Conservation (phyloP, 2,113 vertebrate genomes). For the Mormyrus iriodes region DNA sequence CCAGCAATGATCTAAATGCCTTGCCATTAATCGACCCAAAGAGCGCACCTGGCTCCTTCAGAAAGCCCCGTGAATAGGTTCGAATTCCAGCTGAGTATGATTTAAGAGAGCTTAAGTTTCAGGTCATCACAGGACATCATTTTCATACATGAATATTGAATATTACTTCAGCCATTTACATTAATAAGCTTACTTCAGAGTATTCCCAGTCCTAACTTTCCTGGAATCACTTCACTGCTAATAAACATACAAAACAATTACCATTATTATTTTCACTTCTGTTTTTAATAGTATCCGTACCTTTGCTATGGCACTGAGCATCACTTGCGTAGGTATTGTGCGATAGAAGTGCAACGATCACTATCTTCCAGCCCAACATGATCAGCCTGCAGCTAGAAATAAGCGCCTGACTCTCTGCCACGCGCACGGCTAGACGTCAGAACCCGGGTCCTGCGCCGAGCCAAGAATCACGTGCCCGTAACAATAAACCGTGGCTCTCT, state of each 20-base stretch:
- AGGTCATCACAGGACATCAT: neutral
- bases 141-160: neutral
- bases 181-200: neutral
- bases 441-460: neutral
- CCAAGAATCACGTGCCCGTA: neutral
- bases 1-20: neutral
- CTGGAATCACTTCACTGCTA: neutral
- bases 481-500: neutral
- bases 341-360: slow-evolving; percentile 35
- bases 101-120: neutral
- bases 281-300: slow-evolving; percentile 31
- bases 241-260: neutral
- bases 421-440: neutral
- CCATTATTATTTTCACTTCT: neutral
- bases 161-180: neutral
- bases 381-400: neutral
- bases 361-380: slow-evolving; percentile 40
- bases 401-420: neutral
- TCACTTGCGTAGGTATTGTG: slow-evolving; percentile 29
- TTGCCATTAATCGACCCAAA: neutral
- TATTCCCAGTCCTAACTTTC: neutral
- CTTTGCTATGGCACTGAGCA: slow-evolving; percentile 21
- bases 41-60: neutral
- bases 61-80: neutral
- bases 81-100: neutral